Evolutionary conservation across 2,797 vertebrate genomes (phyloP), one percentile per base, ranked within the genome.

Genomic region (Sebastes minor): DNA sequence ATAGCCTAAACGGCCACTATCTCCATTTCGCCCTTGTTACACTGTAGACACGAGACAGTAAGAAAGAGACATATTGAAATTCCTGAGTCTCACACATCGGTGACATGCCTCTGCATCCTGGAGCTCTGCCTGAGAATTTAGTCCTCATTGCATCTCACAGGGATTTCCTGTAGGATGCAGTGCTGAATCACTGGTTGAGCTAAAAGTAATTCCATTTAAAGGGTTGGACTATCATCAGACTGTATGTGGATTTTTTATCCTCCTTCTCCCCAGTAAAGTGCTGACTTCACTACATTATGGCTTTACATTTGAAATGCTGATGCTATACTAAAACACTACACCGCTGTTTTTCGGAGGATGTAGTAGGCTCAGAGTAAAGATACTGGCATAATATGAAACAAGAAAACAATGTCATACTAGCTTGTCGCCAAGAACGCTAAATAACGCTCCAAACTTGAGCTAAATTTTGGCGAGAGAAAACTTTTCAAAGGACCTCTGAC

Each of bases 111-210:
- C 52, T 68, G 30, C 53, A 35, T 59, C 46, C 55, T 67, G 42
- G 65, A 71, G 13, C 22, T 52, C 62, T 27, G 69, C 69, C 62
- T n/a, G 11, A 73, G 0, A 71, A 67, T 82, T 42, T n/a, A 8
- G 6, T 56, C n/a, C 38, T 74, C 22, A 8, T 33, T 46, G 46
- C 23, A 18, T 6, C 33, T 56, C 53, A 11, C 12, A 18, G 28
- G 71, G 66, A 63, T 71, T 84, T 91, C 86, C 87, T 76, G 61
- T 14, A 46, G 55, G 78, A 85, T 3, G 59, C 53, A 30, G 56
- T 1, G 49, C 64, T 74, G 71, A 82, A 46, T 78, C 74, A 74
- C 22, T 76, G 67, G 71, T 66, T 16, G 60, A 18, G 80, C 60
- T 23, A 71, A 52, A 61, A 52, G 2, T 62, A 32, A 8, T 35